Percentiles rank a stretch among this genome's conserved stretches.
These are phyloP conservation scores for Clusia tigrina DNA, from an alignment of 2,888 invertebrate species.

Conservation along the genomic window DNA sequence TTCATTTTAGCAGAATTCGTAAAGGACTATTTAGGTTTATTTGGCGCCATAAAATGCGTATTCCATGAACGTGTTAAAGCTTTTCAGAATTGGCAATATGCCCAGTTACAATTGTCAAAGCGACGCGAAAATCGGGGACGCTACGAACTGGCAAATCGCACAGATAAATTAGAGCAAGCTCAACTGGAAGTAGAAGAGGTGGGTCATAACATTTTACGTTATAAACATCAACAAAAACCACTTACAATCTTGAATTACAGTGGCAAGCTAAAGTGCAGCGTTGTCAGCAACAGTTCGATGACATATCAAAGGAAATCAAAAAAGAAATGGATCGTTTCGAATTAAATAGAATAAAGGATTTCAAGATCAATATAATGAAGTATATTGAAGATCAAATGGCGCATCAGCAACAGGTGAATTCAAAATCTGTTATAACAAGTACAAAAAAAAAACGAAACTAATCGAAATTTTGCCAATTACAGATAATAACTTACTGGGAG, in stretches of 20 bases:
- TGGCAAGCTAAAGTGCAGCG: constrained; percentile 98
- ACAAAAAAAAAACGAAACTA: too few relatives aligned
- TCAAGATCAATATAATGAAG: constrained; percentile 86
- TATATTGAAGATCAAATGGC: constrained; percentile 94
- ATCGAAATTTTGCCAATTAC: constrained; percentile 14
- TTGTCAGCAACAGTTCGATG: constrained; percentile 94
- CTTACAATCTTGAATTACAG: constrained; percentile 67
- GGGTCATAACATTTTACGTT: not conserved
- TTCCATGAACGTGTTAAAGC: constrained; percentile 78
- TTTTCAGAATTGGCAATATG: constrained; percentile 96
- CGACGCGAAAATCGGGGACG: constrained; percentile 94
- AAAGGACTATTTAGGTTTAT: constrained; percentile 91
- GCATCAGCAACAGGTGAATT: constrained; percentile 89
- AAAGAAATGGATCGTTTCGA: constrained; percentile 95
- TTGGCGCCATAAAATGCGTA: constrained; percentile 88
- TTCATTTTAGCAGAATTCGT: constrained; percentile 92
- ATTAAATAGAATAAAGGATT: constrained; percentile 84
- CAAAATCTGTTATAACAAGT: too few relatives aligned
- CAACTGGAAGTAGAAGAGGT: constrained; percentile 93
- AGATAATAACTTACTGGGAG: constrained; percentile 74
- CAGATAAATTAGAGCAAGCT: constrained; percentile 88
- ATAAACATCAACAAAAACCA: too few relatives aligned
- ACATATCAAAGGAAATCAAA: constrained; percentile 92
- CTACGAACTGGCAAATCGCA: constrained; percentile 86
- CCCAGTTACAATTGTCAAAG: constrained; percentile 91